Evolutionary conservation across 2,797 vertebrate species (phyloP).

Genomic region (Hemibagrus guttatus): DNA sequence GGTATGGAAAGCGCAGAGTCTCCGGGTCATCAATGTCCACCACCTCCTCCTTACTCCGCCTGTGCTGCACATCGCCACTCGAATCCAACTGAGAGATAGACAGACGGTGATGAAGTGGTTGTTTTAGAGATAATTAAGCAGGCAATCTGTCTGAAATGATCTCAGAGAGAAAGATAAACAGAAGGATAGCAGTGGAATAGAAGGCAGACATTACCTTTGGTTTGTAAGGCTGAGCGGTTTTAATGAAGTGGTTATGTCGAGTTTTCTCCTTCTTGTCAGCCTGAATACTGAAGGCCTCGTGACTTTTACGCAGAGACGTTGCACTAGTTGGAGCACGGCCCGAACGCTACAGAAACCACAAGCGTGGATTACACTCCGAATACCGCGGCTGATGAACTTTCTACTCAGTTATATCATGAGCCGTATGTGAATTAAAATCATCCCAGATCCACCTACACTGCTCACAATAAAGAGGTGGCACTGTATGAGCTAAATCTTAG

Average conservation of each 20-base stretch:
- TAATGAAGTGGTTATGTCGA: conserved; percentile 98
- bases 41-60: conserved; percentile 94
- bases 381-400: not conserved
- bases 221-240: conserved; percentile 98
- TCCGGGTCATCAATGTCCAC: conserved; percentile 99
- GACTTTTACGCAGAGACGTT: conserved; percentile 88
- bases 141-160: not conserved
- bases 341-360: conserved; percentile 78
- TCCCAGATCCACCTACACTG: conserved; percentile 6
- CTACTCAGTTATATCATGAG: not conserved
- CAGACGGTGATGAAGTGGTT: not conserved
- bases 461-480: no score
- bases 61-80: conserved; percentile 87
- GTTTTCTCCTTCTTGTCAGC: conserved; percentile 98
- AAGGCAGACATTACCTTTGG: conserved; percentile 82
- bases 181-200: not conserved
- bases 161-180: not conserved
- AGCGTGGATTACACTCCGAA: not conserved
- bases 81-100: conserved; percentile 79
- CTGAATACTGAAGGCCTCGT: conserved; percentile 92
- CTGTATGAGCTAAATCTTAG: not conserved
- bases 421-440: not conserved
- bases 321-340: conserved; percentile 84
- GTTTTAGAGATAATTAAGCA: not conserved
- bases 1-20: conserved; percentile 91